phyloP scores from a whole-genome alignment of 2,797 vertebrate species.

The Selene dorsalis region DNA sequence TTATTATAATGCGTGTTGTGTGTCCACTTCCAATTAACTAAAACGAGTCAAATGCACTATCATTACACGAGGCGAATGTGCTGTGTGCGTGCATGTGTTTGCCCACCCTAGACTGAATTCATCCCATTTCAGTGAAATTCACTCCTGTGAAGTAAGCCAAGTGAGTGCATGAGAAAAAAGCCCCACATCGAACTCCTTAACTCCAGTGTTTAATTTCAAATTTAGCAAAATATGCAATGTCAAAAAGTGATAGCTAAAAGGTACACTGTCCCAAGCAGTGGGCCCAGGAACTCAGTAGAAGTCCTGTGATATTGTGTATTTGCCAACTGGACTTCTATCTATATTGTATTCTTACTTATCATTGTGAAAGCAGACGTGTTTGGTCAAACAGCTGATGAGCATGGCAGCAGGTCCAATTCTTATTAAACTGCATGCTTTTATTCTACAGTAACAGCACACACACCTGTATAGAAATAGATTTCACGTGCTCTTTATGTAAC shows the following conservation, averaged over 20 bases:
- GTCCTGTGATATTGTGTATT: too few relatives aligned
- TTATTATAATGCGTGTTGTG: neutral
- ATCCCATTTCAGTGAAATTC: constrained; percentile 24
- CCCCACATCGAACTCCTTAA: neutral
- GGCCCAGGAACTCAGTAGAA: neutral
- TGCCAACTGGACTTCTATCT: neutral
- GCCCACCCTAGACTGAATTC: neutral
- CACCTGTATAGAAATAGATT: neutral
- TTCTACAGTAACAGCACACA: neutral
- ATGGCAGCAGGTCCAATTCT: neutral
- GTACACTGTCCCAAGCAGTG: neutral
- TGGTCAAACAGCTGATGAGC: neutral
- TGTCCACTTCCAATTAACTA: neutral
- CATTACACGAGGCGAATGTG: neutral
- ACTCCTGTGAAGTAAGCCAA: constrained; percentile 16
- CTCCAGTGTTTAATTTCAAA: neutral
- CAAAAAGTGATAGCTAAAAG: neutral
- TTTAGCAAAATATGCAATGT: neutral
- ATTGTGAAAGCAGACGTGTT: neutral
- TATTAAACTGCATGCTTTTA: neutral
- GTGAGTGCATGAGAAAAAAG: constrained; percentile 29
- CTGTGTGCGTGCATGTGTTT: too few relatives aligned
- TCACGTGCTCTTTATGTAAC: neutral
- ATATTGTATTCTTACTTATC: neutral
- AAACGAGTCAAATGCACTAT: neutral